Percentiles rank a stretch among this genome's conserved stretches.
These are phyloP conservation scores for Fragum whitleyi DNA, from an alignment of 2,888 invertebrate genomes.

Conservation along the genomic window DNA sequence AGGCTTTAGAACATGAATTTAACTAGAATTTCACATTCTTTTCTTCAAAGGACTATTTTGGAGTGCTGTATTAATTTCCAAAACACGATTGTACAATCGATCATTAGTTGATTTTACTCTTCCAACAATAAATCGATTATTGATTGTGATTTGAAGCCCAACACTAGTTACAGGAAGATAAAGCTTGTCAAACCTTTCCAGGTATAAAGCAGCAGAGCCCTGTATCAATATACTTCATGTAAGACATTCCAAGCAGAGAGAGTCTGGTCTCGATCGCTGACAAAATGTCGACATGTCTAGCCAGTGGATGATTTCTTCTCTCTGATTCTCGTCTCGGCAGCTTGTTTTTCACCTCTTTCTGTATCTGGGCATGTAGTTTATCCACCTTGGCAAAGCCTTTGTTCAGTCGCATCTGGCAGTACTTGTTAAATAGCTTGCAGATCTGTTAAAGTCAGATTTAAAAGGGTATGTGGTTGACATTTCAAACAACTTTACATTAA, in stretches of 20 bases:
- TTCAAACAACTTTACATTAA: too few relatives aligned
- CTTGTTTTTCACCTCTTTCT: slow-evolving; percentile 92
- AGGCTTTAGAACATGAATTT: too few relatives aligned
- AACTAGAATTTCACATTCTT: too few relatives aligned
- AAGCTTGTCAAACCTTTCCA: slow-evolving; percentile 93
- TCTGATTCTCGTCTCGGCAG: slow-evolving; percentile 96
- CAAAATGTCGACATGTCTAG: slow-evolving; percentile 95
- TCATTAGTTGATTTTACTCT: too few relatives aligned
- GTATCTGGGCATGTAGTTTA: slow-evolving; percentile 90
- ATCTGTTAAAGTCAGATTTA: slow-evolving; percentile 87
- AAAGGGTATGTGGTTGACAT: too few relatives aligned
- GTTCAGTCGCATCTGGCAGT: slow-evolving; percentile 91
- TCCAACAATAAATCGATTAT: too few relatives aligned
- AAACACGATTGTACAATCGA: too few relatives aligned
- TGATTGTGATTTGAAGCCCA: too few relatives aligned
- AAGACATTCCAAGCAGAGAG: slow-evolving; percentile 97
- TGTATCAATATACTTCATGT: slow-evolving; percentile 93
- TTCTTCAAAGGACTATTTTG: too few relatives aligned
- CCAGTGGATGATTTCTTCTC: slow-evolving; percentile 92
- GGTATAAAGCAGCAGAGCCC: slow-evolving; percentile 96
- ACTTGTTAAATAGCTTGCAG: slow-evolving; percentile 91
- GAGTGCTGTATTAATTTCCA: too few relatives aligned
- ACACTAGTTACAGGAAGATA: too few relatives aligned
- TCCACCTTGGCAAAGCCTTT: slow-evolving; percentile 93
- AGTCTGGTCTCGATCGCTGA: slow-evolving; percentile 96